Base-by-base conservation (phyloP, 2,797 vertebrate species). In the Muscicapa striata region DNA sequence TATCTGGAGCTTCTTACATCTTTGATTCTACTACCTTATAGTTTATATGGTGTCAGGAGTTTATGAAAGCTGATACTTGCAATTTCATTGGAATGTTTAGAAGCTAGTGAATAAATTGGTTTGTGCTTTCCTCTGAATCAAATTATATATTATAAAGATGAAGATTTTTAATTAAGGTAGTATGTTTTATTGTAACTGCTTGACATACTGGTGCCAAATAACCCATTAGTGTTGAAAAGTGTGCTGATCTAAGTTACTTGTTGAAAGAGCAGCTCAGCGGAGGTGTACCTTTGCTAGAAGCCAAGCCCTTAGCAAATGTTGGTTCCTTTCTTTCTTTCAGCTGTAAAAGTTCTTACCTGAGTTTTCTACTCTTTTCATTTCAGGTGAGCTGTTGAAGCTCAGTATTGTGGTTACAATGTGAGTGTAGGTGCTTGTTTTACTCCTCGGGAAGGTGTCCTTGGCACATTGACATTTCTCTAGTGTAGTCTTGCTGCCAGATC, bases 221-320 rank as follows among this genome's bases (percentile, higher is more conserved):
- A 76, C 26, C 32, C 11, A 0, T 49, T 34, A 59, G 55, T 73
- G 63, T 80, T 85, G 68, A 67, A 76, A 89, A 84, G 48, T 9
- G 3, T 0, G 2, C 36, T 69, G 51, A 64, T 77, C 21, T 30
- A 73, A 73, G 52, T 75, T 81, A 61, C 24, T 54, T 55, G 6
- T 51, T 91, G 72, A 76, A 78, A 75, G 75, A 79, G 72, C 48
- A 74, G 40, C 51, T 79, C 17, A 8, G 23, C 27, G 51, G 74
- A 62, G 67, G 43, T 82, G 38, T 84, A 72, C 32, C 34, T 87
- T 72, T 87, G 45, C 66, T 92, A 77, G 57, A 89, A 95, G 74
- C 51, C 5, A 2, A 49, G 40, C 57, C 24, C 73, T 75, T 52
- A 76, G 45, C 36, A 87, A 62, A 48, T 45, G 32, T 30, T 55